Evolutionary conservation across 2,113 vertebrate genomes (phyloP).

Genomic region (Sminthopsis crassicaudata): DNA sequence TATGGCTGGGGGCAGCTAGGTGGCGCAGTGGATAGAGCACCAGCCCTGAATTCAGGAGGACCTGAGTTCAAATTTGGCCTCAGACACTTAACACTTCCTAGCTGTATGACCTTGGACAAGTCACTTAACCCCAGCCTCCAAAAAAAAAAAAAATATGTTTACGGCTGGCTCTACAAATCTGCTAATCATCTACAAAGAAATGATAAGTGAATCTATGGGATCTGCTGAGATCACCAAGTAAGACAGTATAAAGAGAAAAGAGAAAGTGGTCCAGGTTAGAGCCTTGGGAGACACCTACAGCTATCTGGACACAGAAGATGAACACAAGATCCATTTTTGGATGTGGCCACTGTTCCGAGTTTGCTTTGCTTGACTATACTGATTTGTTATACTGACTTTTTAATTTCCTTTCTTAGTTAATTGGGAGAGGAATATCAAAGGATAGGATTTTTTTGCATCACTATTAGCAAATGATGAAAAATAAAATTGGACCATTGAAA

Average conservation of each 20-base stretch:
- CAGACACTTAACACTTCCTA: no score
- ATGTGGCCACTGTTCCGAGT: background rate
- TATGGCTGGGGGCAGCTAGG: no score
- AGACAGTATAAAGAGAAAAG: background rate
- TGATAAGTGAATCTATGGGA: background rate
- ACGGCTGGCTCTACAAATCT: background rate
- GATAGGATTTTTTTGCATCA: background rate
- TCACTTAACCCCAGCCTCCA: no score
- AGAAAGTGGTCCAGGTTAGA: background rate
- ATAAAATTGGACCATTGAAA: background rate
- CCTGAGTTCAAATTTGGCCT: no score
- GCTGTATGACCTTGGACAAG: no score
- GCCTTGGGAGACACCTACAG: background rate
- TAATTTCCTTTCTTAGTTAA: background rate
- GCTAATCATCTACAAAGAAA: background rate
- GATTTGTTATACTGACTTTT: background rate
- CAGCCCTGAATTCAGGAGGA: no score
- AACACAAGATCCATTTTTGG: no score
- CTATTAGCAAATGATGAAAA: background rate
- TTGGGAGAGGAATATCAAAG: background rate
- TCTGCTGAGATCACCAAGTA: background rate
- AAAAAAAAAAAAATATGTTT: no score
- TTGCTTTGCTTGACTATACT: background rate
- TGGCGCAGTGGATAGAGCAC: no score
- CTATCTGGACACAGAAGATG: background rate